Evolutionary conservation across 2,113 vertebrate species (phyloP), one percentile per base, ranked within the genome.

Genomic region (Holacanthus passer): DNA sequence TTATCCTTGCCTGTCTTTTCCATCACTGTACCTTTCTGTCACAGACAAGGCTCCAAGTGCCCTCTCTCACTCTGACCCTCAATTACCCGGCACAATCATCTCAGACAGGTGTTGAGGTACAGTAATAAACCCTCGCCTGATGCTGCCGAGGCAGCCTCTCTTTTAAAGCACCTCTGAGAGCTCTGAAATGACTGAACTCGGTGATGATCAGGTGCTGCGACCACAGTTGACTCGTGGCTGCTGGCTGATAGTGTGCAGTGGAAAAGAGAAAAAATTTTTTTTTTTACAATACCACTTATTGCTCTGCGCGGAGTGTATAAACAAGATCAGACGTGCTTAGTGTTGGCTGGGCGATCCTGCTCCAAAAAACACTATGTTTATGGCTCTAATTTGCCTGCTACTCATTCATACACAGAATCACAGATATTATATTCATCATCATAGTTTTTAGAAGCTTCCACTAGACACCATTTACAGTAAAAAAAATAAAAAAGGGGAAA

Each of bases 51-150:
- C 68, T 88, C 63, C 83, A 71, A 89, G 90, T 86, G 85, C 48
- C 70, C 83, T 89, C 87, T 87, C 87, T 85, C 83, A 85, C 73
- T 87, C 83, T 93, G 93, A 92, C 90, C 94, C 86, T 86, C 90
- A 93, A 93, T 94, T 92, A 93, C 90, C 81, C 75, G 31, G 82
- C 69, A 87, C 88, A 91, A 92, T 94, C 92, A 85, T 93, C 70
- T 90, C 79, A 87, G 89, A 93, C 90, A 93, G 90, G 86, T 93
- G 89, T 89, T 85, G 83, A 87, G 86, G 84, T 89, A 88, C 90
- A 91, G 89, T 91, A 91, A 92, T 91, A 92, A 90, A 91, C 89
- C 82, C 79, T 79, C 3, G 71, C 70, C 86, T 78, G 84, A 87
- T 77, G 70, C 79, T 78, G 66, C 78, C 24, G 39, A 79, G 81